Evolutionary conservation across 2,113 vertebrate genomes (phyloP), one percentile per base, ranked within the genome.

Genomic region (Nanorana parkeri): DNA sequence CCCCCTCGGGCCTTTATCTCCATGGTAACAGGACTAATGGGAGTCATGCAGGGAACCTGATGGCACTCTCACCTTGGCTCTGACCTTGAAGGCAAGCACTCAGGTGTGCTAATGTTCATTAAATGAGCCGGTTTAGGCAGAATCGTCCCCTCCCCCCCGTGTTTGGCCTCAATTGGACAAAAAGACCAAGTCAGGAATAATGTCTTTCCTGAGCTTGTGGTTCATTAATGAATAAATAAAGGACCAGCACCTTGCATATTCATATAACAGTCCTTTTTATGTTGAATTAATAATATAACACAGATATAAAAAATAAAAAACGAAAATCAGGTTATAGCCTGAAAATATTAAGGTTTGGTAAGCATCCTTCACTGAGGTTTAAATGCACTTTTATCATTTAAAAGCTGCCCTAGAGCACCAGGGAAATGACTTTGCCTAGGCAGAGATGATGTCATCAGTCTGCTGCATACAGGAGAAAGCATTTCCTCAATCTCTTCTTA

Each of bases 81-180:
- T 65, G 68, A 81, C 68, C 79, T 74, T 74, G 26, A 16, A 81
- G 23, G 16, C 21, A 5, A 36, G 24, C 60, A 20, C 60, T 81
- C 60, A 66, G 41, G 79, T 80, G 58, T 65, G 26, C 41, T 65
- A 32, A 32, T 28, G 65, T 74, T 55, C 55, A 10, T 36, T 4
- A 71, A 64, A 52, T 80, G 29, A 52, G 60, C 23, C 23, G n/a
- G 60, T 17, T 65, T 64, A 17, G 63, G 24, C 17, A 17, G 26
- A 36, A 64, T 74, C n/a, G n/a, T n/a, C n/a, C n/a, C n/a, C n/a
- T 66, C 36, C 32, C 32, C 32, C 32, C 32, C 8, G 32, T 36
- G 32, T 5, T 36, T 36, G 32, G 5, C 32, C 32, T 36, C 32
- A 36, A 36, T 6, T 36, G 32, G 5, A 36, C 32, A 36, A 36